Conservation (phyloP, 1,140 invertebrate genomes). For the Eurosta solidaginis region DNA sequence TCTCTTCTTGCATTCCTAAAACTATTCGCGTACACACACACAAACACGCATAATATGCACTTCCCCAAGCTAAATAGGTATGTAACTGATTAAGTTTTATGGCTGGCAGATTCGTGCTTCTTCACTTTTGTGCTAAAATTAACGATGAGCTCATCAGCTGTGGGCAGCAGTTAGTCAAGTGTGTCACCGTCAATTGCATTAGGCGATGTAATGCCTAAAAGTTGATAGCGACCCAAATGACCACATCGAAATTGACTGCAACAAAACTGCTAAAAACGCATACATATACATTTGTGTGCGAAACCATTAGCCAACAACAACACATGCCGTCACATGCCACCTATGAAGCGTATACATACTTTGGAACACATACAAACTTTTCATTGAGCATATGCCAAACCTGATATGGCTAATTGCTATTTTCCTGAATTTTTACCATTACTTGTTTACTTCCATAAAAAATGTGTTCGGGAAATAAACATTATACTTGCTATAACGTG, state of each 20-base stretch:
- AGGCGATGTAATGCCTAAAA: constrained; percentile 4
- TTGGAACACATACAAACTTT: too few species aligned
- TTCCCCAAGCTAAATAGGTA: not conserved
- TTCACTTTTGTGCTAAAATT: not conserved
- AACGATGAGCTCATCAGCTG: constrained; percentile 7
- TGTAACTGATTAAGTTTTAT: not conserved
- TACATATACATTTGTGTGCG: not conserved
- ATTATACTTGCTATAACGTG: not conserved
- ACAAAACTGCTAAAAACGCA: not conserved
- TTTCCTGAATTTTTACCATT: constrained; percentile 9
- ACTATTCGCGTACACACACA: too few species aligned
- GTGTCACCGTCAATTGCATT: not conserved
- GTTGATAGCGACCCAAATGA: constrained; percentile 12
- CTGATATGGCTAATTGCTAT: constrained; percentile 15
- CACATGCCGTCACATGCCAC: too few species aligned
- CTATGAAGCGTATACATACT: too few species aligned
- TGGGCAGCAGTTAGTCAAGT: not conserved
- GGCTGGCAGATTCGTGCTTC: too few species aligned
- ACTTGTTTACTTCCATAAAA: not conserved
- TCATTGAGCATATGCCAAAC: too few species aligned
- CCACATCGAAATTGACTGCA: not conserved
- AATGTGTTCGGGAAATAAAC: not conserved
- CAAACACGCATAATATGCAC: too few species aligned
- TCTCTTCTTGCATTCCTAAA: too few species aligned
- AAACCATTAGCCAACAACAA: too few species aligned